Evolutionary conservation across 1,140 invertebrate genomes (phyloP).

Genomic region (Dreissena rostriformis): DNA sequence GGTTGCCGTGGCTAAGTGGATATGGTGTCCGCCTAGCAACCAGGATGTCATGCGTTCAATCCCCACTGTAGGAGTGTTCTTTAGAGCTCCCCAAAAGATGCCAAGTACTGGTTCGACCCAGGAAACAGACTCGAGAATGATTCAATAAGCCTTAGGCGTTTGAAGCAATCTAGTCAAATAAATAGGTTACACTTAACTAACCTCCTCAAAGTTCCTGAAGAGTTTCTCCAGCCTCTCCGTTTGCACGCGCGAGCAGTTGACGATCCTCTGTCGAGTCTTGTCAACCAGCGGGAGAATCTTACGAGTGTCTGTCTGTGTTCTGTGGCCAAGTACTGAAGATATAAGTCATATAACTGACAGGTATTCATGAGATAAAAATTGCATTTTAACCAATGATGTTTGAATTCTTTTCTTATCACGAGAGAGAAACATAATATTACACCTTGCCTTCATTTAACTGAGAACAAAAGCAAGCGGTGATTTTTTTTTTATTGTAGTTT

Average conservation of each 20-base stretch:
- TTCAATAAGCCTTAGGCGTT: too few relatives aligned
- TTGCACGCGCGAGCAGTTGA: slow-evolving; percentile 82
- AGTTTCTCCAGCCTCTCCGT: slow-evolving; percentile 87
- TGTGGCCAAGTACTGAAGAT: slow-evolving; percentile 87
- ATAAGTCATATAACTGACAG: background rate
- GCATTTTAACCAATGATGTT: too few relatives aligned
- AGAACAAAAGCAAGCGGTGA: too few relatives aligned
- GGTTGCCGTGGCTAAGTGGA: too few relatives aligned
- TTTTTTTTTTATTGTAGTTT: too few relatives aligned
- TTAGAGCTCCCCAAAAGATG: too few relatives aligned
- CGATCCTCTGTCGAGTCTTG: slow-evolving; percentile 84
- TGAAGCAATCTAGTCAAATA: background rate
- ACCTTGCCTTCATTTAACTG: background rate
- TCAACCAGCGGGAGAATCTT: slow-evolving; percentile 87
- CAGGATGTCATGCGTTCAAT: too few relatives aligned
- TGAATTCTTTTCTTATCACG: background rate
- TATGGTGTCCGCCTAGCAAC: too few relatives aligned
- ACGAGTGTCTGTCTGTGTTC: slow-evolving; percentile 84
- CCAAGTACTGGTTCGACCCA: too few relatives aligned
- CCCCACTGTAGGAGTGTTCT: too few relatives aligned
- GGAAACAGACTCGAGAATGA: too few relatives aligned
- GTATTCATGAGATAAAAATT: too few relatives aligned
- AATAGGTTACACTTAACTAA: slow-evolving; percentile 72
- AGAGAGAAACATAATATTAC: background rate
- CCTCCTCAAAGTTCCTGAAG: slow-evolving; percentile 88